phyloP scores from a whole-genome alignment of 2,888 invertebrate genomes.

The Strigamia transsilvanica region DNA sequence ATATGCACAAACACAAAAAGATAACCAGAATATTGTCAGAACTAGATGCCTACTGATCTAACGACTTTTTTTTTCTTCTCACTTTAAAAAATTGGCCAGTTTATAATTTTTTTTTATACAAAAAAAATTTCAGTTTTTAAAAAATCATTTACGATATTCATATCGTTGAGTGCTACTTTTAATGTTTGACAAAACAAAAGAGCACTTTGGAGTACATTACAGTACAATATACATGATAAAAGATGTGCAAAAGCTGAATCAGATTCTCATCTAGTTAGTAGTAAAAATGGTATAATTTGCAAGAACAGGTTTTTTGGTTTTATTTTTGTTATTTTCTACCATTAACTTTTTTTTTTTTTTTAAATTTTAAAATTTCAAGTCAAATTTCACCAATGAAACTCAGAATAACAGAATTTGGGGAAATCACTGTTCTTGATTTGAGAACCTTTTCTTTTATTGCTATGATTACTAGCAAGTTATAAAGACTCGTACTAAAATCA shows the following conservation, averaged over 20 bases:
- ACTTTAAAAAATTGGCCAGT: constrained; percentile 23
- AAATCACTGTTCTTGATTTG: constrained; percentile 12
- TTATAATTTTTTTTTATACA: constrained; percentile 40
- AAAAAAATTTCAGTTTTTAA: background rate
- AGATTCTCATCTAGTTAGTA: constrained; percentile 19
- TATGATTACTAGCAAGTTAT: constrained; percentile 11
- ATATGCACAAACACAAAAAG: constrained; percentile 47
- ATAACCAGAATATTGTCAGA: constrained; percentile 39
- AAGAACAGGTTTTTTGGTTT: background rate
- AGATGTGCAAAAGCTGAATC: constrained; percentile 46
- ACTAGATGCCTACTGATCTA: constrained; percentile 13
- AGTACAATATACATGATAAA: constrained; percentile 48
- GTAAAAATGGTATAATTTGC: background rate
- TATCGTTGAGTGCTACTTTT: constrained; percentile 32
- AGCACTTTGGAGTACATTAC: constrained; percentile 47
- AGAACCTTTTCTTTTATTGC: constrained; percentile 47
- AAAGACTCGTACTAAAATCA: background rate
- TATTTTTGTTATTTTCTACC: background rate
- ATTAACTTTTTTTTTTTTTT: background rate
- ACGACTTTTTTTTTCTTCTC: constrained; percentile 21
- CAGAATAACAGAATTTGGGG: too few relatives aligned
- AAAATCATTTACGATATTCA: constrained; percentile 9
- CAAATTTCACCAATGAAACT: background rate
- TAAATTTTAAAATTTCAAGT: background rate
- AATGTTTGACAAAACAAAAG: constrained; percentile 48